Conservation (phyloP, 2,113 vertebrate genomes). For the Caranx melampygus region DNA sequence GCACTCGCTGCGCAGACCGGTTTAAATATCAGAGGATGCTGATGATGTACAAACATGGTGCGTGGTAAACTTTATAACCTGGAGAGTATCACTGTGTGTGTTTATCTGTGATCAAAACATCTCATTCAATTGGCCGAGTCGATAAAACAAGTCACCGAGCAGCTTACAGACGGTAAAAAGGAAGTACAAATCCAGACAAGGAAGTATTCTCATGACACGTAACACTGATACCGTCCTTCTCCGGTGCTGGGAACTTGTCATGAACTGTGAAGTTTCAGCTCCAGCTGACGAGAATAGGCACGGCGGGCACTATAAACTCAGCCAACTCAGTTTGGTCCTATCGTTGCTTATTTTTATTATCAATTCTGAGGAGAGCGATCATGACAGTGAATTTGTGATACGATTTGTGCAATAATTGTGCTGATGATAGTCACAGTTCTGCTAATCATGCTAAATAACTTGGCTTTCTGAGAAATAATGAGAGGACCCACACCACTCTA, state of each 20-base stretch:
- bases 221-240: slow-evolving; percentile 17
- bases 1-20: background rate
- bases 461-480: background rate
- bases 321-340: background rate
- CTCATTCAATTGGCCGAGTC: accelerated
- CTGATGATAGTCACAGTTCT: too few relatives aligned
- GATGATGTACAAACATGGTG: background rate
- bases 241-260: slow-evolving; percentile 8
- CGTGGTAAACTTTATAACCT: too few relatives aligned
- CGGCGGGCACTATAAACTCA: background rate
- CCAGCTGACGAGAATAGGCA: background rate
- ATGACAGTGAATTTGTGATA: background rate
- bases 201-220: slow-evolving; percentile 34
- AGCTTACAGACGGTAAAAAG: slow-evolving; percentile 33
- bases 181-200: slow-evolving; percentile 41
- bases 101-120: background rate
- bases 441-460: too few relatives aligned
- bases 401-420: too few relatives aligned
- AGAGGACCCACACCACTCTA: background rate
- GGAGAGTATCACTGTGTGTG: too few relatives aligned
- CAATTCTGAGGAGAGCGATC: background rate
- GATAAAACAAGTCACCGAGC: background rate
- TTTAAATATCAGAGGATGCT: background rate
- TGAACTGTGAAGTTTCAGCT: background rate
- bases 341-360: background rate